phyloP scores from a whole-genome alignment of 2,797 vertebrate genomes.

The Microcaecilia unicolor region DNA sequence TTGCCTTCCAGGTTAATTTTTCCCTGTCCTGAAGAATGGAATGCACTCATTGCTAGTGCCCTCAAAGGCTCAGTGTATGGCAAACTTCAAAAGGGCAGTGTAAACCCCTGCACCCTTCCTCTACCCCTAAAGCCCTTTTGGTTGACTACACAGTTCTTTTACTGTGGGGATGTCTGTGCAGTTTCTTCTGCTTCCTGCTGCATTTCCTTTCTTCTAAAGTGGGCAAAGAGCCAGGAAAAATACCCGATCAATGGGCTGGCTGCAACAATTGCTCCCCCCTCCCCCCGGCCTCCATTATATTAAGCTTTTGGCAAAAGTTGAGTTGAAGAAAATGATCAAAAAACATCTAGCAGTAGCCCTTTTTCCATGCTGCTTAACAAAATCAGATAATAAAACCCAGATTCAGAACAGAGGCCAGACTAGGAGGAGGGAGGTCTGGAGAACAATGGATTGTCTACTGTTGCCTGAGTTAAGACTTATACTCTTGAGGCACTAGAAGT shows the following conservation, averaged over 20 bases:
- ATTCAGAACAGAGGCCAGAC: background rate
- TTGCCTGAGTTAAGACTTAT: background rate
- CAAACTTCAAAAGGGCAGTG: conserved; percentile 60
- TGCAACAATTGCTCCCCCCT: background rate
- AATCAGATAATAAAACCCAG: conserved; percentile 20
- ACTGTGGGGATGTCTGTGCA: conserved; percentile 44
- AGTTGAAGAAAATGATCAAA: conserved; percentile 3
- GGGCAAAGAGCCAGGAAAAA: conserved; percentile 37
- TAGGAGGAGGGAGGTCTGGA: background rate
- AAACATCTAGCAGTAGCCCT: conserved; percentile 10
- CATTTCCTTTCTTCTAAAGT: conserved; percentile 50
- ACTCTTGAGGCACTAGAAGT: background rate
- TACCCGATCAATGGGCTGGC: conserved; percentile 12
- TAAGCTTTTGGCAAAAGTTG: conserved; percentile 10
- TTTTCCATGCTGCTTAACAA: conserved; percentile 8
- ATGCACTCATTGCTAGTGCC: conserved; percentile 46
- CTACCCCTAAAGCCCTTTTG: conserved; percentile 48
- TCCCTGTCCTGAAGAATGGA: conserved; percentile 53
- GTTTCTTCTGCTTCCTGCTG: conserved; percentile 48
- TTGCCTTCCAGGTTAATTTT: conserved; percentile 59
- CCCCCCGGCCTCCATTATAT: conserved; percentile 1
- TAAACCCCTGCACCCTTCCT: conserved; percentile 34
- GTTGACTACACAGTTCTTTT: conserved; percentile 36
- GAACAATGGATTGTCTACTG: background rate
- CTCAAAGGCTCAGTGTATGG: conserved; percentile 47